Base-by-base conservation (phyloP, 1,140 invertebrate genomes). In the Cylas formicarius region DNA sequence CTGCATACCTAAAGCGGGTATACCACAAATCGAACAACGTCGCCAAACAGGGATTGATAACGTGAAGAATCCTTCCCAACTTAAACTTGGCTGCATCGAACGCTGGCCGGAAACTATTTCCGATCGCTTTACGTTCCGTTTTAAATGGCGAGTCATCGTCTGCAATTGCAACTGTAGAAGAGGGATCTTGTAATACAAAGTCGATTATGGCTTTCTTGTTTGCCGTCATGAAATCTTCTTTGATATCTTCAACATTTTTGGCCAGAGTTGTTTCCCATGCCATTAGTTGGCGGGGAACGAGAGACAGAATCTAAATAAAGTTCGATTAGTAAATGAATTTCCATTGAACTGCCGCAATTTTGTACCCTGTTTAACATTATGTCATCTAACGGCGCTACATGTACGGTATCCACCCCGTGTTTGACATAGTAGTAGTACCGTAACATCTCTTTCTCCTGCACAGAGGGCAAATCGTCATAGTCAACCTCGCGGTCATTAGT, bases 351-450 rank as follows among this genome's bases (percentile, higher is more conserved):
- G 34, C 8, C 9, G 10, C 23, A 19, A 5, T 20, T 36, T 7
- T 5, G 8, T 56, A 78, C 77, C 21, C 68, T 70, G 21, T 72
- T 62, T 26, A 76, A 66, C 57, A 79, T 68, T 69, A 74, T 70
- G 50, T 72, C 71, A 59, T 75, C 74, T 64, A 95, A 75, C 2
- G 87, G 80, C 13, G 86, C 81, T 1, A 94, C 84, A 62, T 90
- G 80, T 38, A 81, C 77, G 23, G 88, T 89, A 60, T 91, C 87
- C 21, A 93, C 82, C 0, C 88, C 90, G 66, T 90, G 81, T 57
- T 82, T 80, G 36, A 93, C 79, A 56, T 92, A 95, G 67, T 90
- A 90, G 62, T 91, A 88, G 68, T 94, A 94, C 50, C 85, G 73
- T 52, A 88, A 63, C 50, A 85, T 65, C 57, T 86, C 77, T 40